phyloP scores from a whole-genome alignment of 2,888 invertebrate genomes.

The Aphidoletes aphidimyza region DNA sequence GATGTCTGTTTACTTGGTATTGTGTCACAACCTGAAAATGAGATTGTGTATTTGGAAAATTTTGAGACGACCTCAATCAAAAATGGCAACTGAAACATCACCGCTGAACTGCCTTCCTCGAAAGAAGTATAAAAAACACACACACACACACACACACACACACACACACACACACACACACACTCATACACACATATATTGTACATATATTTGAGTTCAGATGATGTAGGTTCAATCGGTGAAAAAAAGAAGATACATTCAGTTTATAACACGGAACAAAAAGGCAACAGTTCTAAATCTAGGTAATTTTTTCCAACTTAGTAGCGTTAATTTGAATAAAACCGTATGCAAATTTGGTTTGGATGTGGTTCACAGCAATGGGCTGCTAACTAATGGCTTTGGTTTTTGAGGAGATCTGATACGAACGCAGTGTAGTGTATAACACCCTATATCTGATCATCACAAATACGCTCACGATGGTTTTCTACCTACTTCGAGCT shows the following conservation, averaged over 20 bases:
- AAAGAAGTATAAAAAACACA: background rate
- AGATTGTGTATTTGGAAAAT: background rate
- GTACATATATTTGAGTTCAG: too few relatives aligned
- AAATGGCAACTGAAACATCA: constrained; percentile 19
- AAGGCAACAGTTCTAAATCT: constrained; percentile 43
- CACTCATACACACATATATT: too few relatives aligned
- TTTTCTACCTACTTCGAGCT: constrained; percentile 31
- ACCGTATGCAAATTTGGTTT: constrained; percentile 32
- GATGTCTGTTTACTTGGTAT: background rate
- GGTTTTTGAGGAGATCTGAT: constrained; percentile 1
- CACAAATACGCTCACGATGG: background rate
- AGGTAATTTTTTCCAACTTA: constrained; percentile 53
- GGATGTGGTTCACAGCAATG: background rate
- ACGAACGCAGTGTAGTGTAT: background rate
- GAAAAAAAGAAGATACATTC: background rate
- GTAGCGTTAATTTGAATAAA: constrained; percentile 50
- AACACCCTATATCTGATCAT: background rate
- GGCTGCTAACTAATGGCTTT: background rate
- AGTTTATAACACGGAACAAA: constrained; percentile 35
- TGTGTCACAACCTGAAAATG: constrained; percentile 32
- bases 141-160: background rate
- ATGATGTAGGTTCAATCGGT: constrained; percentile 44
- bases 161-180: background rate
- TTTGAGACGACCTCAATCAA: constrained; percentile 27
- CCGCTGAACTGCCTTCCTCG: background rate